Evolutionary conservation across 2,113 vertebrate genomes (phyloP), one percentile per base, ranked within the genome.

Genomic region (Bolborhynchus lineola): DNA sequence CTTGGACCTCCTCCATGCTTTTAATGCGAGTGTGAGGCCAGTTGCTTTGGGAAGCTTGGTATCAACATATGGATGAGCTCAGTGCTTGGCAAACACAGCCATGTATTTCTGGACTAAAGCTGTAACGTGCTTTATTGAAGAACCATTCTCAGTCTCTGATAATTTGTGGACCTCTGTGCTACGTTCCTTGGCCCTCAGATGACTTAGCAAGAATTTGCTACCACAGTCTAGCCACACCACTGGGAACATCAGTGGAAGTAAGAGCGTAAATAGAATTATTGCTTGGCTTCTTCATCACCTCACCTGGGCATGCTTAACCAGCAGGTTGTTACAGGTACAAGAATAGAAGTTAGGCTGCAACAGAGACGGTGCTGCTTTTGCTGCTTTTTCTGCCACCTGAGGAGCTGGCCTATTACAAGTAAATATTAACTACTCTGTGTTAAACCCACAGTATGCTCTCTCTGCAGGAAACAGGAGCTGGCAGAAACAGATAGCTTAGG

Each of bases 261-360:
- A 33, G 24, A 78, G 20, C 1, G 1, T 26, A 77, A 91, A 59
- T 7, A 50, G 19, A 26, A 41, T 49, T 62, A 37, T 33, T 47
- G 49, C 28, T 92, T 46, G 13, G 6, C 26, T 52, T 6, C 41
- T 55, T 39, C 33, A 39, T n/a, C 29, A 28, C 0, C 0, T n/a
- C 15, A 5, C 31, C 31, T 62, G 41, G n/a, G 23, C 3, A 2
- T 28, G 18, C 75, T 88, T n/a, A 60, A 33, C 33, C 67, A 91
- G 62, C 47, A 62, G 35, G 64, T 24, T 75, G 37, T 17, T 81
- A 31, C 10, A 82, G 55, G 44, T 42, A 70, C 50, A n/a, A 71
- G 33, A 50, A 83, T 2, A 70, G 64, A 75, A 89, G 25, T 52
- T 23, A 31, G 86, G 65, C 44, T 85, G 65, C 41, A 82, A 29